Evolutionary conservation across 2,888 invertebrate genomes (phyloP), one percentile per base, ranked within the genome.

Genomic region (Mimas tiliae): DNA sequence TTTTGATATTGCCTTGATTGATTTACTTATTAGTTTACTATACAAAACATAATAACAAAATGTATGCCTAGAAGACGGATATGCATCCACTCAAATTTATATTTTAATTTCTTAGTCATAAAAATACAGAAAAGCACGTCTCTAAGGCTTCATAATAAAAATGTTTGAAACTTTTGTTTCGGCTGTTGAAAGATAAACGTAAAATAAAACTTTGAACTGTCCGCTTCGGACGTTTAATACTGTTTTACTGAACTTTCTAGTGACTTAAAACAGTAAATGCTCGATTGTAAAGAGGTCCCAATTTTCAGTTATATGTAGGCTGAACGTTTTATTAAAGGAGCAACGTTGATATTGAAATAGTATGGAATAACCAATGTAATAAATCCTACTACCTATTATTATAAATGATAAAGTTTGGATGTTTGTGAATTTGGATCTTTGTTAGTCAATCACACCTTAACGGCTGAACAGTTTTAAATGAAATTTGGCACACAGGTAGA

Each of bases 241-340:
- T 33, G 12, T 21, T 53, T 6, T 69, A 67, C 14, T 27, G 12
- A 48, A 58, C 58, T 58, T 58, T 42, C 38, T 11, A 58, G 12
- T 42, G 42, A 38, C 42, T 42, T 12, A 58, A 58, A 38, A 58
- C 38, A 38, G 16, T 16, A 12, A 58, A 58, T 42, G 38, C 42
- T 4, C 58, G 16, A 9, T 11, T 38, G 52, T 38, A 38, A 38
- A 19, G 6, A 50, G 19, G 48, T 38, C 38, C 9, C 2, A 16
- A 55, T 38, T 11, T 55, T 55, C 2, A 16, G 34, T 1, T 9
- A 2, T 11, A 55, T 16, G 14, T n/a, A 7, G 3, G 33, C 9
- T 33, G 3, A 48, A 48, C n/a, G 6, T 14, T 50, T 50, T 50
- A 19, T 6, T 48, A 3, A 1, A n/a, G n/a, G 14, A 48, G 47